Evolutionary conservation across 1,140 invertebrate genomes (phyloP).

Genomic region (Drosophila sucinea): DNA sequence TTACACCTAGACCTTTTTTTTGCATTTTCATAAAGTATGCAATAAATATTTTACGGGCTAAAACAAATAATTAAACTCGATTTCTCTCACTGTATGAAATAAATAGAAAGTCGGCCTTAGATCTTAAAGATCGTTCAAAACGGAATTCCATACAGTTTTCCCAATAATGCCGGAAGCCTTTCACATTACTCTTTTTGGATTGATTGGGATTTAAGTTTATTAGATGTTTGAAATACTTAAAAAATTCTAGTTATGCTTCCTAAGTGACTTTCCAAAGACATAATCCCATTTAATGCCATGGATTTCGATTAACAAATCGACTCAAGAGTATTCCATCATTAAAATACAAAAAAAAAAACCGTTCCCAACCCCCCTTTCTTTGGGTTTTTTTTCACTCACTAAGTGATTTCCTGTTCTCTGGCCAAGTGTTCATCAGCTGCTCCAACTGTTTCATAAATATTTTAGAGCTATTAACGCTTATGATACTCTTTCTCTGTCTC

Average conservation of each 20-base stretch:
- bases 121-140: too few relatives aligned
- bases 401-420: conserved; percentile 53
- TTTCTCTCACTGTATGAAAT: too few relatives aligned
- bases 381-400: conserved; percentile 22
- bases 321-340: conserved; percentile 2
- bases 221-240: too few relatives aligned
- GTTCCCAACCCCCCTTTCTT: neutral
- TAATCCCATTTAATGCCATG: conserved; percentile 1
- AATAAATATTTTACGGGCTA: too few relatives aligned
- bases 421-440: conserved; percentile 15
- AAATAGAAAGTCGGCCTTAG: too few relatives aligned
- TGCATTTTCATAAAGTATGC: too few relatives aligned
- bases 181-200: neutral
- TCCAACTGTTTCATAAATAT: conserved; percentile 66
- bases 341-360: neutral
- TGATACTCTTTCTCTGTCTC: conserved; percentile 26
- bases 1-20: too few relatives aligned
- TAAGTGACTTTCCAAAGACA: neutral
- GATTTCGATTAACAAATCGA: neutral
- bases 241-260: neutral
- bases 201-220: too few relatives aligned
- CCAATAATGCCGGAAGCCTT: neutral
- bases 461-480: conserved; percentile 60
- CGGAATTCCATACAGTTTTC: too few relatives aligned
- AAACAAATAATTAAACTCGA: too few relatives aligned